Evolutionary conservation across 2,113 vertebrate species (phyloP).

Genomic region (Atherinomorus stipes): DNA sequence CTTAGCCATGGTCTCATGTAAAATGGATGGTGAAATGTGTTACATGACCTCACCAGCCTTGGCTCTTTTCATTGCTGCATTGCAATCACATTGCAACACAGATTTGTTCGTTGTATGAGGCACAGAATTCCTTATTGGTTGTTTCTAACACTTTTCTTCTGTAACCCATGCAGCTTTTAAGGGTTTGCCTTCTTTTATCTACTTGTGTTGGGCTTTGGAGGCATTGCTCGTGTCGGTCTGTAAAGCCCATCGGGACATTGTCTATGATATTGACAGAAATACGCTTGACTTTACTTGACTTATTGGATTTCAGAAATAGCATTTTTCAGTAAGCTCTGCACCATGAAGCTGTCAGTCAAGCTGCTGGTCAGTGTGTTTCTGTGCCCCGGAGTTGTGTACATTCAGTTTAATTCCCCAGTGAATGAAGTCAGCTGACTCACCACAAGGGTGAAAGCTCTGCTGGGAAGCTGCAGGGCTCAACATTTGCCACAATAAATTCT

Average conservation of each 20-base stretch:
- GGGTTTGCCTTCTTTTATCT: no score
- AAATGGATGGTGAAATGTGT: constrained; percentile 57
- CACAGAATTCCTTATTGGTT: neutral
- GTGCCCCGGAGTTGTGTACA: neutral
- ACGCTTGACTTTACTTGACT: constrained; percentile 18
- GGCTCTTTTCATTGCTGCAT: constrained; percentile 42
- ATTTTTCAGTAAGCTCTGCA: neutral
- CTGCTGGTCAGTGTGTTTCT: neutral
- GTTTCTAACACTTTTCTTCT: neutral
- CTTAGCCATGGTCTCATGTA: constrained; percentile 41
- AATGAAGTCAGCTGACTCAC: neutral
- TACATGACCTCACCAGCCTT: constrained; percentile 45
- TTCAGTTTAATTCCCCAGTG: neutral
- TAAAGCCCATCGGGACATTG: neutral
- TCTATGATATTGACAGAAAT: neutral
- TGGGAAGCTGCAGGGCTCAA: neutral
- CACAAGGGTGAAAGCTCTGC: neutral
- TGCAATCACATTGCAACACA: constrained; percentile 21
- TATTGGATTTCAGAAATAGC: neutral
- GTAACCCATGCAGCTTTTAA: neutral
- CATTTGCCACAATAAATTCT: no score
- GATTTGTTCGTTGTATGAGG: neutral
- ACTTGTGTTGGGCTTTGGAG: neutral
- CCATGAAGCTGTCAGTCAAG: neutral
- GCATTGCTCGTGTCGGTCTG: neutral